Evolutionary conservation across 2,888 invertebrate species (phyloP).

Genomic region (Gymnoscelis rufifasciata): DNA sequence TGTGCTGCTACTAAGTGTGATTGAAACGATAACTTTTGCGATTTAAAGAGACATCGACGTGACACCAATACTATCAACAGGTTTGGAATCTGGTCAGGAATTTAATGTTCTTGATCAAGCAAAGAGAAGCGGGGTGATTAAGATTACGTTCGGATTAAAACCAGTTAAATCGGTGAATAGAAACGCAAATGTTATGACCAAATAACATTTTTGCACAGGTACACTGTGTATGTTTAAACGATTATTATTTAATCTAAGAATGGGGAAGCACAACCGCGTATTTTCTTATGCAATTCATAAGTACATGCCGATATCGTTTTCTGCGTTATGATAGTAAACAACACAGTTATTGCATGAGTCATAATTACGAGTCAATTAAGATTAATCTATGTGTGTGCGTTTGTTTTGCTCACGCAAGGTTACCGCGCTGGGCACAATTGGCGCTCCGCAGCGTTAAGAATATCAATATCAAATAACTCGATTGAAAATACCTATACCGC

Average conservation of each 20-base stretch:
- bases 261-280: constrained; percentile 15
- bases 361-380: constrained; percentile 26
- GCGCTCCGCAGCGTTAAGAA: constrained; percentile 2
- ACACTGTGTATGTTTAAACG: too few relatives aligned
- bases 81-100: too few relatives aligned
- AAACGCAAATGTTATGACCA: neutral
- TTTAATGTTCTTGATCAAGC: too few relatives aligned
- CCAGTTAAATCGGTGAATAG: neutral
- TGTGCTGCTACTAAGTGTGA: too few relatives aligned
- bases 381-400: constrained; percentile 18
- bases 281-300: constrained; percentile 8
- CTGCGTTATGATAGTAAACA: constrained; percentile 27
- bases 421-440: constrained; percentile 17
- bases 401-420: constrained; percentile 24
- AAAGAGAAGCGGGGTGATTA: too few relatives aligned
- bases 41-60: too few relatives aligned
- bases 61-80: too few relatives aligned
- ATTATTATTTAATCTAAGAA: too few relatives aligned
- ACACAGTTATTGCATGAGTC: constrained; percentile 26
- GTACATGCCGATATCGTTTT: constrained; percentile 21
- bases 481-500: neutral
- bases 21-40: too few relatives aligned
- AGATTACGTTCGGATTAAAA: too few relatives aligned
- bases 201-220: too few relatives aligned
- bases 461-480: neutral